phyloP scores from a whole-genome alignment of 2,797 vertebrate species.

The Gymnoscopelus braueri region DNA sequence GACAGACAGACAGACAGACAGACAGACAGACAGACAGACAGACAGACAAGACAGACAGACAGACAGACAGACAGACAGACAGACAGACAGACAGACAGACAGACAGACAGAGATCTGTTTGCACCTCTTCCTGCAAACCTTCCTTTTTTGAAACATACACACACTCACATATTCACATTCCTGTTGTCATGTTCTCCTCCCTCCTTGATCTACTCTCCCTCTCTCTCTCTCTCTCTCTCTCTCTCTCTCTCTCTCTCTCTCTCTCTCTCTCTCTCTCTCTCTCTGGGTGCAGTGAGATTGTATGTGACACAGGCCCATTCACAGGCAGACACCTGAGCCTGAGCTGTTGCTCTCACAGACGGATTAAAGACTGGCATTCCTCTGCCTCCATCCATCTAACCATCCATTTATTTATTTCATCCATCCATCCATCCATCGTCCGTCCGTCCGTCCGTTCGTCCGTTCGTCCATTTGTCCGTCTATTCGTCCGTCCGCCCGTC shows the following conservation, averaged over 20 bases:
- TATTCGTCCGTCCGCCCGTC: constrained; percentile 9
- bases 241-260: not conserved
- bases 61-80: constrained; percentile 2
- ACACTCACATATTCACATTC: not conserved
- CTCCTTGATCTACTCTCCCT: not conserved
- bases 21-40: not conserved
- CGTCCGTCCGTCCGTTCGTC: constrained; percentile 8
- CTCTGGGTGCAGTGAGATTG: constrained; percentile 27
- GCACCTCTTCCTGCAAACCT: not conserved
- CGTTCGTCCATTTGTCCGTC: constrained; percentile 7
- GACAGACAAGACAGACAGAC: not conserved
- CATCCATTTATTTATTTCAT: constrained; percentile 36
- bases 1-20: constrained; percentile 24
- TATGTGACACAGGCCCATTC: constrained; percentile 72
- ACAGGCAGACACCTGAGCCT: constrained; percentile 75
- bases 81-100: not conserved
- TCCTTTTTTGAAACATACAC: not conserved
- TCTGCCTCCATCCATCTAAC: constrained; percentile 42
- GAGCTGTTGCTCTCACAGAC: constrained; percentile 67
- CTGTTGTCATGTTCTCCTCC: not conserved
- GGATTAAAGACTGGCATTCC: constrained; percentile 73
- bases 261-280: not conserved
- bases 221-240: constrained; percentile 11
- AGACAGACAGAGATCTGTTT: constrained; percentile 3
- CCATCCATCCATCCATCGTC: no score